Percentiles rank a stretch among this genome's conserved stretches.
Evolutionary conservation across 30 jellyfish, hydroid and myxozoan species (phyloP).

Genomic region (Cassiopea andromeda): DNA sequence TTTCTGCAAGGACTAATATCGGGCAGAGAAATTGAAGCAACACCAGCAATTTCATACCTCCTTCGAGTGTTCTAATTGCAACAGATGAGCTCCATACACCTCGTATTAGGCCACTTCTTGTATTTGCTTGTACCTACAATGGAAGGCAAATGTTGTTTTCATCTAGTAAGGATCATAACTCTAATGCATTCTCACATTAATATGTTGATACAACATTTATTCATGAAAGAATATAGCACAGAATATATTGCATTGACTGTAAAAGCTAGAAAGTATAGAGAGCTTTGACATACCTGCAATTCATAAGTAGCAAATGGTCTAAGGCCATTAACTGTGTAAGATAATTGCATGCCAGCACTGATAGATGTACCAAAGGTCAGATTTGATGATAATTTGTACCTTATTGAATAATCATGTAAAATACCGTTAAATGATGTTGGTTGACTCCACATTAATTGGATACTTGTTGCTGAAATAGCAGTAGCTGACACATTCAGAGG

Average conservation of each 20-base stretch:
- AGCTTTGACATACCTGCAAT: slow-evolving; percentile 28
- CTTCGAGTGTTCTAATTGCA: neutral
- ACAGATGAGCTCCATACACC: slow-evolving; percentile 34
- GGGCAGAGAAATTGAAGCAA: neutral
- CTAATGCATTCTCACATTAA: neutral
- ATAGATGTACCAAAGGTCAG: neutral
- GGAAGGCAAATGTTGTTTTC: neutral
- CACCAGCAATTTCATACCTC: neutral
- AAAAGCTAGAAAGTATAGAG: neutral
- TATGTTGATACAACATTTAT: neutral
- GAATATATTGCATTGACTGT: neutral
- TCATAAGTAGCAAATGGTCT: neutral
- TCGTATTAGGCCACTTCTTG: slow-evolving; percentile 29
- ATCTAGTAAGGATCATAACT: neutral
- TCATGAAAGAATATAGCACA: neutral
- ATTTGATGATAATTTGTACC: neutral
- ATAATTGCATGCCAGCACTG: neutral
- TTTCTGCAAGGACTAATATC: neutral
- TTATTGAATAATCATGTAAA: neutral
- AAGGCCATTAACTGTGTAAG: neutral
- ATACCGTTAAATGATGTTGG: neutral
- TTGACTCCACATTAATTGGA: neutral
- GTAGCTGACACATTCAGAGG: neutral
- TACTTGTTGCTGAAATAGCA: neutral
- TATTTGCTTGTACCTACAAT: slow-evolving; percentile 45